Conservation (phyloP, 2,113 vertebrate species). For the Entelurus aequoreus region DNA sequence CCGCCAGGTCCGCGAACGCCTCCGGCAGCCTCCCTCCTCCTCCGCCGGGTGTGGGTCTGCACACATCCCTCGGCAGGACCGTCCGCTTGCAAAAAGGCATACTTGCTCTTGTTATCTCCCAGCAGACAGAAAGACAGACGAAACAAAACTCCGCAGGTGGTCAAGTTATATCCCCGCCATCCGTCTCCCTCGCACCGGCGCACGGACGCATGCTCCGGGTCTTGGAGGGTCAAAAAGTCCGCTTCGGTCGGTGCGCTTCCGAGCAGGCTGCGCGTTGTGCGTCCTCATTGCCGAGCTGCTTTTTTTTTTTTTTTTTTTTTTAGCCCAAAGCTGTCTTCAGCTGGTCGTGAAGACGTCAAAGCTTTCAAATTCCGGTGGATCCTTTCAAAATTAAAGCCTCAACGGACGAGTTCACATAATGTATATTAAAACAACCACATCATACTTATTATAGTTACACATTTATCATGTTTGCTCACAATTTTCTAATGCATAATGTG, state of each 20-base stretch:
- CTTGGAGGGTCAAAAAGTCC: slow-evolving; percentile 29
- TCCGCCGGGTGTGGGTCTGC: slow-evolving; percentile 43
- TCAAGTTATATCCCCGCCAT: slow-evolving; percentile 41
- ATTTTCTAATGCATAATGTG: too few relatives aligned
- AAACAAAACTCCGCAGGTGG: slow-evolving; percentile 28
- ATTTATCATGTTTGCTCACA: too few relatives aligned
- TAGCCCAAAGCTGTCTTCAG: slow-evolving; percentile 20
- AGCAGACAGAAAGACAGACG: slow-evolving; percentile 49
- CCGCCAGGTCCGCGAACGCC: slow-evolving; percentile 62
- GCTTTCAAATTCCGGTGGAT: slow-evolving; percentile 1
- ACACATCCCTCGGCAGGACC: slow-evolving; percentile 68
- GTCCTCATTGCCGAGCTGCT: slow-evolving; percentile 49
- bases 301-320: slow-evolving; percentile 17
- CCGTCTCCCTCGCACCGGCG: slow-evolving; percentile 19
- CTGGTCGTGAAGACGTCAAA: slow-evolving; percentile 16
- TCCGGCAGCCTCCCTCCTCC: slow-evolving; percentile 25
- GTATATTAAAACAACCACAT: too few relatives aligned
- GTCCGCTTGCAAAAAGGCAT: slow-evolving; percentile 77
- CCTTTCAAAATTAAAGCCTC: slow-evolving; percentile 28
- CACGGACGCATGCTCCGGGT: slow-evolving; percentile 23
- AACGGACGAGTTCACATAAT: not conserved
- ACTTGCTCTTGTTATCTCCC: not conserved
- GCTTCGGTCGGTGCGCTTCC: slow-evolving; percentile 38
- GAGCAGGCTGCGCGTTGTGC: slow-evolving; percentile 51
- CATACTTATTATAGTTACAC: too few relatives aligned